These are phyloP conservation scores for Alouatta palliata DNA, from an alignment of 2,113 vertebrate species.

Conservation along the genomic window DNA sequence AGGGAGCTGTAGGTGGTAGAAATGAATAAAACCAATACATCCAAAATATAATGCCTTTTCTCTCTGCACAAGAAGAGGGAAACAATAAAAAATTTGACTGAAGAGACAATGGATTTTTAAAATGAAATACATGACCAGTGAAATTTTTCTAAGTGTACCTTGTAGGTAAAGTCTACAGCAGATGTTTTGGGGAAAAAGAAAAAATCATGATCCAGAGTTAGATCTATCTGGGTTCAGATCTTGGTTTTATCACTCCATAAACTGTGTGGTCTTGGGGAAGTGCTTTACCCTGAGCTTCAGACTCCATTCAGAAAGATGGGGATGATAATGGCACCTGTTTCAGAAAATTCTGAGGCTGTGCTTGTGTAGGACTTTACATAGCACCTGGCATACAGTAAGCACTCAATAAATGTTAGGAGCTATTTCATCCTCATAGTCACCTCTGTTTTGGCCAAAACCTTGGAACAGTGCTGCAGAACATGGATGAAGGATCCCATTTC, in stretches of 20 bases:
- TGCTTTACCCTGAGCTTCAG: not conserved
- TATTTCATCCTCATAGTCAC: not conserved
- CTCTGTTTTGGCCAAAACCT: not conserved
- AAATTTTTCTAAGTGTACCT: not conserved
- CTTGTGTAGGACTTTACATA: fast-evolving
- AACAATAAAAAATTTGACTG: not conserved
- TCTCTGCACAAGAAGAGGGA: constrained; percentile 30
- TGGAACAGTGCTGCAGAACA: fast-evolving
- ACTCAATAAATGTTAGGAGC: not conserved
- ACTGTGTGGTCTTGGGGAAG: not conserved
- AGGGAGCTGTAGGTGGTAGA: constrained; percentile 20
- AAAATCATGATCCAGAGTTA: not conserved
- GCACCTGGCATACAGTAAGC: fast-evolving
- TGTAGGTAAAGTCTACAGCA: not conserved
- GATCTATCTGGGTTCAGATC: not conserved
- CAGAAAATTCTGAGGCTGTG: not conserved
- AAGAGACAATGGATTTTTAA: not conserved
- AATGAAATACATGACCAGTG: not conserved
- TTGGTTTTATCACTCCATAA: not conserved
- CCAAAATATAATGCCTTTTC: constrained; percentile 6
- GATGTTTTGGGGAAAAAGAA: not conserved
- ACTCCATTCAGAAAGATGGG: not conserved
- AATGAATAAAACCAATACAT: constrained; percentile 44
- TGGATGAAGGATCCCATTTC: not conserved
- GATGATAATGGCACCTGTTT: not conserved